Percentiles rank a stretch among this genome's conserved stretches.
Evolutionary conservation across 2,113 vertebrate species (phyloP).

Genomic region (Brachyhypopomus occidentalis): DNA sequence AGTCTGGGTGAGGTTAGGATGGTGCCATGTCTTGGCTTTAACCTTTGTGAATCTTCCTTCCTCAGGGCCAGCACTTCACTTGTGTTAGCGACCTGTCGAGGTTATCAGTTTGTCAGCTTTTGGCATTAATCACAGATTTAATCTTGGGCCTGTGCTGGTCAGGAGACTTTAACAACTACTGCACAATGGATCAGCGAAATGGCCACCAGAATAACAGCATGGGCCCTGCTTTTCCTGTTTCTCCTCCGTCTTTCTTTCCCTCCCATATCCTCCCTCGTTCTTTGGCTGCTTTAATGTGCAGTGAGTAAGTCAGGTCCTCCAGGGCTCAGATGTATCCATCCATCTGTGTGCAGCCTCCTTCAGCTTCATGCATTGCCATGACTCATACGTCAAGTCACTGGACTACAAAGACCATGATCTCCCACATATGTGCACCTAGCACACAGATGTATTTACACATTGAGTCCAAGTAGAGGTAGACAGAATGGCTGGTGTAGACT

Average conservation of each 20-base stretch:
- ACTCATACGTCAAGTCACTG: conserved; percentile 60
- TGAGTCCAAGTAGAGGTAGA: not conserved
- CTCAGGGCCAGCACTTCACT: not conserved
- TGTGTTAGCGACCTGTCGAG: not conserved
- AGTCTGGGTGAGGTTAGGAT: conserved; percentile 16
- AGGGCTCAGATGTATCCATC: conserved; percentile 64
- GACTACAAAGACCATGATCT: conserved; percentile 56
- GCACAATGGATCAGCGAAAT: conserved; percentile 19
- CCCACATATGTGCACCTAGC: conserved; percentile 27
- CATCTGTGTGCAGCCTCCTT: conserved; percentile 49
- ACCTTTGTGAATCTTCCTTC: not conserved
- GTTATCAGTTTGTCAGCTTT: conserved; percentile 2
- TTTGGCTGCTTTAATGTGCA: conserved; percentile 71
- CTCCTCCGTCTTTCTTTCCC: conserved; percentile 31
- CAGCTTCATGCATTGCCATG: conserved; percentile 61
- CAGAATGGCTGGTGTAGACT: not conserved
- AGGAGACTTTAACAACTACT: not conserved
- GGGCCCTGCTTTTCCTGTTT: conserved; percentile 1
- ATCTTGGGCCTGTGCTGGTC: not conserved
- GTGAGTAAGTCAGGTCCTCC: conserved; percentile 69
- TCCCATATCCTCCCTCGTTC: conserved; percentile 62
- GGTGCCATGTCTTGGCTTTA: not conserved
- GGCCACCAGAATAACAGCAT: conserved; percentile 30
- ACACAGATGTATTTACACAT: not conserved
- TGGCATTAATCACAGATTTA: not conserved